These are phyloP conservation scores for Gymnosoma rotundatum DNA, from an alignment of 2,888 invertebrate genomes.

Conservation along the genomic window DNA sequence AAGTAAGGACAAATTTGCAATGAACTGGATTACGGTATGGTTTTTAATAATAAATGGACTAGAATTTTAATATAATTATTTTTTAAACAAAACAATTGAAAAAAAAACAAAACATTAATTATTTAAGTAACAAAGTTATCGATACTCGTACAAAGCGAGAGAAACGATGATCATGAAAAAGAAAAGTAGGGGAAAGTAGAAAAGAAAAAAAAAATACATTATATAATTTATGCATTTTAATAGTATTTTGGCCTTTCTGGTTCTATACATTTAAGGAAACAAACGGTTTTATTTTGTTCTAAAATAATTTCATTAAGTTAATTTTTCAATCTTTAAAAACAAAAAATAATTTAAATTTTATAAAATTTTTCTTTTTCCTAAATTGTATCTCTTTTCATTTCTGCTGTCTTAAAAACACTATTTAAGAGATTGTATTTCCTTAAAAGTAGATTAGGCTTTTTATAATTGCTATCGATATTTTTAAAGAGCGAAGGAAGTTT, in stretches of 20 bases:
- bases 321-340: conserved; percentile 22
- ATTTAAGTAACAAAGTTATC: conserved; percentile 55
- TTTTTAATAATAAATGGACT: conserved; percentile 61
- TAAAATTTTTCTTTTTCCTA: conserved; percentile 30
- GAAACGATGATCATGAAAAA: conserved; percentile 22
- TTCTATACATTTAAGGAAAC: conserved; percentile 60
- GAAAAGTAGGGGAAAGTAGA: conserved; percentile 11
- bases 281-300: conserved; percentile 60
- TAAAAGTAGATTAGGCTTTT: conserved; percentile 41
- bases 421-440: conserved; percentile 37
- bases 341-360: conserved; percentile 19
- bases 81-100: conserved; percentile 37
- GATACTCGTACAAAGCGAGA: neutral
- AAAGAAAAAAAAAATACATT: conserved; percentile 21
- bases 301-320: conserved; percentile 44
- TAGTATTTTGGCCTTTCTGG: conserved; percentile 30
- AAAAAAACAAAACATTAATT: conserved; percentile 55
- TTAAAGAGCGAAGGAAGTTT: conserved; percentile 3
- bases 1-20: conserved; percentile 56
- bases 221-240: neutral
- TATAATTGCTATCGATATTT: neutral
- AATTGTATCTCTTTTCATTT: conserved; percentile 48
- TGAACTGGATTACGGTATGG: conserved; percentile 68
- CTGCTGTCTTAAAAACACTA: conserved; percentile 18
- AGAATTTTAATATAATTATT: conserved; percentile 60